phyloP scores from a whole-genome alignment of 2,113 vertebrate species.

The Mohoua ochrocephala region DNA sequence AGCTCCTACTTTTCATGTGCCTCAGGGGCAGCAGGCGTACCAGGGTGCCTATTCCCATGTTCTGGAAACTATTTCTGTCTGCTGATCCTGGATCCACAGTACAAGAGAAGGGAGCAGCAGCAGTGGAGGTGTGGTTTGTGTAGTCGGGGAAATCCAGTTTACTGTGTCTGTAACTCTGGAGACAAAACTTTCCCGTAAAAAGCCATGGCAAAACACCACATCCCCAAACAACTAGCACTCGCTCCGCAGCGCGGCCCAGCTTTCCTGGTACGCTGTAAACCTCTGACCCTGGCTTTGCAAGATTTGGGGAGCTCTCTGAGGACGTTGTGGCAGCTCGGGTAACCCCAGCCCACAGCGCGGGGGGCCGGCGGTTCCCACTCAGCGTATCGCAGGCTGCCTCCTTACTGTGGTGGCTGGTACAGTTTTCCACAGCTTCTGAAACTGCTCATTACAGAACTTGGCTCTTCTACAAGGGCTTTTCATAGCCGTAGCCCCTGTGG shows the following conservation, averaged over 20 bases:
- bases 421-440: not conserved
- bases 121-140: not conserved
- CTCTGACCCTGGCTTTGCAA: not conserved
- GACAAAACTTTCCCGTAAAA: conserved; percentile 22
- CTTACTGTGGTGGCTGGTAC: not conserved
- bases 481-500: conserved; percentile 44
- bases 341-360: not conserved
- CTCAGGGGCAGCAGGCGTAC: not conserved
- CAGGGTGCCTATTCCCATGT: not conserved
- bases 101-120: not conserved
- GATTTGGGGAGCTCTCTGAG: not conserved
- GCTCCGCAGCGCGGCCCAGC: not conserved
- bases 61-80: not conserved
- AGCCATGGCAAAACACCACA: not conserved
- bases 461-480: conserved; percentile 25
- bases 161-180: not conserved
- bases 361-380: not conserved
- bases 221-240: not conserved
- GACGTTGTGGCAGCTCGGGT: accelerated
- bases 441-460: not conserved
- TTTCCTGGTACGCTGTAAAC: not conserved
- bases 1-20: not conserved
- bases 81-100: not conserved
- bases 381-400: not conserved
- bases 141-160: conserved; percentile 12